Evolutionary conservation across 2,113 vertebrate species (phyloP).

Genomic region (Cololabis saira): DNA sequence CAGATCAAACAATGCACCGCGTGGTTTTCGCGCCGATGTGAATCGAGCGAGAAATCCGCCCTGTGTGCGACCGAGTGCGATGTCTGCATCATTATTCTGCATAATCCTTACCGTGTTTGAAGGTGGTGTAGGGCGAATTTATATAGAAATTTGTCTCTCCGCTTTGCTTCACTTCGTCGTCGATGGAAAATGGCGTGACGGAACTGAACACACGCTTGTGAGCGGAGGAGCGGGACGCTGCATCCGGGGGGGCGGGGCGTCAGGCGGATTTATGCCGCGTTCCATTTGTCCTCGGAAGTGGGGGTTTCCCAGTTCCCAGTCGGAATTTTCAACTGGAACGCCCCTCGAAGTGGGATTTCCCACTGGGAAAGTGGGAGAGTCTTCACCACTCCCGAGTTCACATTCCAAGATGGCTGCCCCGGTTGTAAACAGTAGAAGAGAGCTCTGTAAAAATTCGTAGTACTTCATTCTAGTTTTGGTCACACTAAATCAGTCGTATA

Average conservation of each 20-base stretch:
- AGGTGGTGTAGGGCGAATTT: not conserved
- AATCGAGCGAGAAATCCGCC: not conserved
- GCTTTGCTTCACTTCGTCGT: constrained; percentile 3
- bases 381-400: too few relatives aligned
- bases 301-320: too few relatives aligned
- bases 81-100: fast-evolving
- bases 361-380: too few relatives aligned
- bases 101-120: constrained; percentile 22
- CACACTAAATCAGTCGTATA: too few relatives aligned
- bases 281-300: too few relatives aligned
- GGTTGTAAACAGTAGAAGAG: too few relatives aligned
- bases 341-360: too few relatives aligned
- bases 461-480: too few relatives aligned
- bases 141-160: not conserved
- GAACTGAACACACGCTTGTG: constrained; percentile 5
- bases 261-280: too few relatives aligned
- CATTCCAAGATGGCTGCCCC: too few relatives aligned
- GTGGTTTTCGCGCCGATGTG: fast-evolving
- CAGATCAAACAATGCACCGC: not conserved
- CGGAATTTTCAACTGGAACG: too few relatives aligned
- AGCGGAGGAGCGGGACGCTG: not conserved
- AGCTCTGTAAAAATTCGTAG: too few relatives aligned
- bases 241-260: constrained; percentile 33
- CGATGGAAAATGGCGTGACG: constrained; percentile 72
- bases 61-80: fast-evolving